These are phyloP conservation scores for Heliconius congener DNA, from an alignment of 1,140 invertebrate genomes.

Conservation along the genomic window DNA sequence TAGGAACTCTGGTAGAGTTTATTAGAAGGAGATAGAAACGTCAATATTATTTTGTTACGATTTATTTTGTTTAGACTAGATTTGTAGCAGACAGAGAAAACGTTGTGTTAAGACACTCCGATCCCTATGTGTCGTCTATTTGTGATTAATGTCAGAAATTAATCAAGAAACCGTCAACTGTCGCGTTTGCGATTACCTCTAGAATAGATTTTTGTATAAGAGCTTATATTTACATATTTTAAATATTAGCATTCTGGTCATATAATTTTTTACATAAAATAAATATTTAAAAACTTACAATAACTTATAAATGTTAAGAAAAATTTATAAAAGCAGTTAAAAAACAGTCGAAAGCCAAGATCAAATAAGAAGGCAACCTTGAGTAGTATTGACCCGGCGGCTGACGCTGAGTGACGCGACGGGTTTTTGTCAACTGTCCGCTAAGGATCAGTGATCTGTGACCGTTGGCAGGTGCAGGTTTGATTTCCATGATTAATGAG, in stretches of 20 bases:
- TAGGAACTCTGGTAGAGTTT: background rate
- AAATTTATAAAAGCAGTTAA: background rate
- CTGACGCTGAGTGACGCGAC: slow-evolving; percentile 17
- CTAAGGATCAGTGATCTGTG: slow-evolving; percentile 16
- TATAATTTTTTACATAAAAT: too few relatives aligned
- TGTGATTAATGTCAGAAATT: too few relatives aligned
- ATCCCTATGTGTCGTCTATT: too few relatives aligned
- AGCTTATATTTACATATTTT: too few relatives aligned
- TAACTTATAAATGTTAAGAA: background rate
- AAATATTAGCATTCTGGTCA: too few relatives aligned
- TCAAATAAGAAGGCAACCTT: slow-evolving; percentile 24
- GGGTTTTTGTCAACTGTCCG: slow-evolving; percentile 22
- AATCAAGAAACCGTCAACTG: too few relatives aligned
- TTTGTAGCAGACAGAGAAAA: too few relatives aligned
- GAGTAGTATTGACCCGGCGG: slow-evolving; percentile 14
- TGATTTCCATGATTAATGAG: background rate
- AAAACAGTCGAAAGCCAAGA: background rate
- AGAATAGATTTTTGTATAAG: too few relatives aligned
- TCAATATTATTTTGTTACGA: background rate
- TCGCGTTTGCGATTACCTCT: too few relatives aligned
- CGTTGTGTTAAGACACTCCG: too few relatives aligned
- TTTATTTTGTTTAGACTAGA: too few relatives aligned
- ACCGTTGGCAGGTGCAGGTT: slow-evolving; percentile 4
- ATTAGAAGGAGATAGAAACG: background rate
- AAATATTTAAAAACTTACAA: too few relatives aligned